Conservation (phyloP, 2,797 vertebrate genomes). For the Loris lydekkerianus region DNA sequence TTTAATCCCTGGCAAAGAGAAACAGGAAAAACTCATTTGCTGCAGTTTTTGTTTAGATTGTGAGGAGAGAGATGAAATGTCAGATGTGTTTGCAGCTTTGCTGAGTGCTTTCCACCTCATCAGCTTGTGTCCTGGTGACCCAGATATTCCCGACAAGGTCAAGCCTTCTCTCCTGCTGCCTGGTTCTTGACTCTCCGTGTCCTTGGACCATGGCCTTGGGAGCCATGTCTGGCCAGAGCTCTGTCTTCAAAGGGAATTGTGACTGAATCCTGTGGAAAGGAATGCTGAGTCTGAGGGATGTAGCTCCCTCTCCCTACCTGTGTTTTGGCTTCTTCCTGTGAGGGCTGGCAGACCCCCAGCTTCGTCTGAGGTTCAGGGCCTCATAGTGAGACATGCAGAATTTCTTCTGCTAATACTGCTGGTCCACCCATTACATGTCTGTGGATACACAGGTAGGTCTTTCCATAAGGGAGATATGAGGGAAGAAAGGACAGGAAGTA, state of each 20-base stretch:
- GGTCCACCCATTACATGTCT: background rate
- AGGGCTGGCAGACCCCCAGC: background rate
- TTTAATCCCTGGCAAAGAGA: background rate
- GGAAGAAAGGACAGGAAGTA: background rate
- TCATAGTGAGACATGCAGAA: background rate
- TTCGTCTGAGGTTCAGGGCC: background rate
- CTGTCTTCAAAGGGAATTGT: background rate
- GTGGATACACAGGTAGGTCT: background rate
- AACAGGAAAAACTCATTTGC: background rate
- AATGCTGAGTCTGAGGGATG: background rate
- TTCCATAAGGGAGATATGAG: background rate
- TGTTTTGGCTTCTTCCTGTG: background rate
- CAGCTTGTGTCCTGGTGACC: background rate
- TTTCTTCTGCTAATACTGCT: background rate
- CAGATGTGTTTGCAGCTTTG: background rate
- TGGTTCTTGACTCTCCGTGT: background rate
- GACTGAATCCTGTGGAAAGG: background rate
- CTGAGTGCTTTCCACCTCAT: background rate
- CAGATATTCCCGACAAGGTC: background rate
- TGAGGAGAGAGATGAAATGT: background rate
- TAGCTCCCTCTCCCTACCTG: background rate
- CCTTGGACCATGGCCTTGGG: background rate
- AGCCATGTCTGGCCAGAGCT: background rate
- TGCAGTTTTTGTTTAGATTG: background rate
- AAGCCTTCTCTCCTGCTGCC: background rate